A percentile compares a stretch with the other conserved stretches of the same genome.
phyloP scores from a whole-genome alignment of 2,113 vertebrate species.

The Butorides virescens region DNA sequence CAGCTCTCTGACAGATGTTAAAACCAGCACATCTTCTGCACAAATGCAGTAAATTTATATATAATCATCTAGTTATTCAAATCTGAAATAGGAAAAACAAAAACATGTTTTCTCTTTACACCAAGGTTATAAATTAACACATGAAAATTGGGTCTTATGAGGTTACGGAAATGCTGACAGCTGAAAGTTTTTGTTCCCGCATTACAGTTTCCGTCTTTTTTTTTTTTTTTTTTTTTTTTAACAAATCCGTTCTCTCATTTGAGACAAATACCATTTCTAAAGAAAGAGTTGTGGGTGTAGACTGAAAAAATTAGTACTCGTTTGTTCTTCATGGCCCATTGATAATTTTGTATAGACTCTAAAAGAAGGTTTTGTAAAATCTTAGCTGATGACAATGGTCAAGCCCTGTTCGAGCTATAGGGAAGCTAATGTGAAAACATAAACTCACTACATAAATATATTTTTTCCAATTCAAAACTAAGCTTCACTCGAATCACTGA shows the following conservation, averaged over 20 bases:
- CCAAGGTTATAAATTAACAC: conserved; percentile 54
- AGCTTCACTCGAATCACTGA: not conserved
- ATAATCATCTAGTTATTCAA: conserved; percentile 44
- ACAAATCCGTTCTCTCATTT: conserved; percentile 19
- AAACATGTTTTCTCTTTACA: conserved; percentile 22
- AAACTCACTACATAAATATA: not conserved
- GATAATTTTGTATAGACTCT: not conserved
- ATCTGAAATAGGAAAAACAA: conserved; percentile 52
- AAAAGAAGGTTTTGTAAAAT: not conserved
- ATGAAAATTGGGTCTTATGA: conserved; percentile 32
- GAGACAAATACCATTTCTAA: conserved; percentile 40
- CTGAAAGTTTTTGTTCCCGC: not conserved
- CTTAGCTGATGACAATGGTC: not conserved
- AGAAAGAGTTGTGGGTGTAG: conserved; percentile 8
- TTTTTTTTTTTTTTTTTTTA: not conserved
- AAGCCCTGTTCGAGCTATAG: not conserved
- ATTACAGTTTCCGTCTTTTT: not conserved
- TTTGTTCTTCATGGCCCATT: not conserved
- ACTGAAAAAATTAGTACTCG: not conserved
- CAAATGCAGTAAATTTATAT: conserved; percentile 9
- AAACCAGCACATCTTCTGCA: not conserved
- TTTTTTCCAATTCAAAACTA: not conserved
- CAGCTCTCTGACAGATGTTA: conserved; percentile 14
- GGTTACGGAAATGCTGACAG: conserved; percentile 32
- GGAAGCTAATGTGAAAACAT: not conserved